Evolutionary conservation across 2,113 vertebrate species (phyloP).

Genomic region (Atlantisia rogersi): DNA sequence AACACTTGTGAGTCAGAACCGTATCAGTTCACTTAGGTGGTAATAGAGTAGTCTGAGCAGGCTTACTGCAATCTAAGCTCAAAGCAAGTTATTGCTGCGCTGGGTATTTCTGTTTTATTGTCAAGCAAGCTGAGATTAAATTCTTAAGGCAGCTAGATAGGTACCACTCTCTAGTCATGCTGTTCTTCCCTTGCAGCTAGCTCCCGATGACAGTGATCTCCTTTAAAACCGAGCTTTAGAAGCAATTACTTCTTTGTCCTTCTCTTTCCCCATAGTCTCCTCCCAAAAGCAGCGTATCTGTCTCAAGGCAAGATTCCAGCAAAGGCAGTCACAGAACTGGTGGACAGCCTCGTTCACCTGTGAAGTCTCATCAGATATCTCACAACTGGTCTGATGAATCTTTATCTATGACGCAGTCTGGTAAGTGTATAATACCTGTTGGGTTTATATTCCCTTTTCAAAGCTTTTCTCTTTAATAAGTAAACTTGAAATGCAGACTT

Average conservation of each 20-base stretch:
- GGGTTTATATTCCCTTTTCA: background rate
- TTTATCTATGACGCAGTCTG: slow-evolving; percentile 83
- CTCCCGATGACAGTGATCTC: background rate
- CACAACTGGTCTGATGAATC: slow-evolving; percentile 82
- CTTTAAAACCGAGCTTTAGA: slow-evolving; percentile 31
- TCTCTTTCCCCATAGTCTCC: slow-evolving; percentile 72
- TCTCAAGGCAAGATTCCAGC: slow-evolving; percentile 79
- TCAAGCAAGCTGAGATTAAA: background rate
- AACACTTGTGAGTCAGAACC: slow-evolving; percentile 23
- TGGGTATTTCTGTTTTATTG: background rate
- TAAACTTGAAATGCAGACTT: background rate
- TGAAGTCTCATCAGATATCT: slow-evolving; percentile 73
- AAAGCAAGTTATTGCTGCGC: background rate
- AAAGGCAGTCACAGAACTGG: slow-evolving; percentile 69
- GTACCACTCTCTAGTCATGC: background rate
- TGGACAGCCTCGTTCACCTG: slow-evolving; percentile 72
- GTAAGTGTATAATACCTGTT: slow-evolving; percentile 73
- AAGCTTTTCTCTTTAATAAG: background rate
- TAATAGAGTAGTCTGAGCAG: background rate
- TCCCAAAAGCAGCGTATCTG: slow-evolving; percentile 78
- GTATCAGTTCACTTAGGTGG: background rate
- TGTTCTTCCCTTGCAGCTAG: background rate
- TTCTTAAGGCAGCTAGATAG: background rate
- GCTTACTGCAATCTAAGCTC: background rate
- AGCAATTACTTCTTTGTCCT: background rate